Evolutionary conservation across 2,888 invertebrate species (phyloP), one percentile per base, ranked within the genome.

Genomic region (Scaptomyza polygonia): DNA sequence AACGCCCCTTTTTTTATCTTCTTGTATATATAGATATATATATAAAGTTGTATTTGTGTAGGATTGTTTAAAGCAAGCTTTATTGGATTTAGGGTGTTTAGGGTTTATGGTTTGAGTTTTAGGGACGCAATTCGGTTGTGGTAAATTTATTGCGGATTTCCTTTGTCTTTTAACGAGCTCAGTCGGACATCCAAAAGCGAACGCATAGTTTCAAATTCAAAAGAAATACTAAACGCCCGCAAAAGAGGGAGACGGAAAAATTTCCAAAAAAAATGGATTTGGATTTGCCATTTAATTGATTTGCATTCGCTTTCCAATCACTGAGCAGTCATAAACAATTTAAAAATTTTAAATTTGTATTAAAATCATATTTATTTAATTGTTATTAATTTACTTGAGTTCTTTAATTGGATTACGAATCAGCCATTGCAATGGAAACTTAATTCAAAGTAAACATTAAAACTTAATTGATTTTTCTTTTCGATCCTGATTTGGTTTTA

Each of bases 71-170:
- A 49, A 5, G 54, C 14, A n/a, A 45, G 52, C 59, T 44, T 70
- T 76, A 64, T 70, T 61, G 56, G 55, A 54, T 45, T 61, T 55
- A 32, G 54, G 57, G n/a, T n/a, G 49, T 45, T 58, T 62, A 27
- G 54, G 42, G 39, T 27, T 69, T 57, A 53, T 51, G 53, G 25
- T 39, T 63, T 64, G 45, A 45, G 39, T 9, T 39, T 39, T 9
- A 16, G 39, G 45, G 25, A 52, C 59, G 76, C 82, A 77, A 81
- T 81, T 76, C 70, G 69, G 16, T 74, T 79, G 79, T 51, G 73
- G 77, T 85, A 72, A 85, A 81, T 81, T 81, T 85, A 85, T 85
- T 81, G 79, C 86, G 83, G 79, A 63, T 59, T 73, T 64, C 68
- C 83, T 82, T 85, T 77, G 86, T 77, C 71, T 82, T 69, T 66